Base-by-base conservation (phyloP, 2,113 vertebrate genomes). In the Plecotus auritus region DNA sequence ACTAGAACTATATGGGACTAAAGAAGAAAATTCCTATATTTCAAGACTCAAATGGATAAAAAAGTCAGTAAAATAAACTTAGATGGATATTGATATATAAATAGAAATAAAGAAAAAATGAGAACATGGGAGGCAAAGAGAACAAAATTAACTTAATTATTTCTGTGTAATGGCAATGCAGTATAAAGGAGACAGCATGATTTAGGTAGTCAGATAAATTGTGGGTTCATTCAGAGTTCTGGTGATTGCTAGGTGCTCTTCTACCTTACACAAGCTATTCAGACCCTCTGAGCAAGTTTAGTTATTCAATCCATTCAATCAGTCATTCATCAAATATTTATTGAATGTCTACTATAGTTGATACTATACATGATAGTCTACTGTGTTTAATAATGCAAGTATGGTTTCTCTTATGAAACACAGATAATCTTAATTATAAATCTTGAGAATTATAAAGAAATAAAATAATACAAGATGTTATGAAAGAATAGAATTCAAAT, bases 231-330 rank as follows among this genome's bases (percentile, higher is more conserved):
- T 83, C 13, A 23, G 30, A 40, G 22, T 56, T 94, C 83, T 84
- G 26, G 40, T 80, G 26, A 73, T 56, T 76, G n/a, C 4, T 81
- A 76, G 26, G 18, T 47, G 20, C 26, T 35, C 67, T 93, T 96
- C 37, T 61, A 82, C 17, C 22, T 11, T 80, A 32, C 45, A 30
- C 0, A 76, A 73, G 30, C 70, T 74, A 76, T 85, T 56, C 4
- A 95, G 26, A 10, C 9, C 88, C 78, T 91, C 20, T 86, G 22
- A 95, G 35, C 42, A 91, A 90, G 47, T 87, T 85, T 81, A 88
- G 11, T 90, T 76, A 66, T 85, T 77, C 30, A 87, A 45, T 4
- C 51, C 5, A 69, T 47, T 78, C 35, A 64, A 13, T 49, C 4
- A 84, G 59, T 54, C 66, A 87, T 86, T 87, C 17, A 87, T 73